Evolutionary conservation across 1,140 invertebrate genomes (phyloP), one percentile per base, ranked within the genome.

Genomic region (Araneus ventricosus): DNA sequence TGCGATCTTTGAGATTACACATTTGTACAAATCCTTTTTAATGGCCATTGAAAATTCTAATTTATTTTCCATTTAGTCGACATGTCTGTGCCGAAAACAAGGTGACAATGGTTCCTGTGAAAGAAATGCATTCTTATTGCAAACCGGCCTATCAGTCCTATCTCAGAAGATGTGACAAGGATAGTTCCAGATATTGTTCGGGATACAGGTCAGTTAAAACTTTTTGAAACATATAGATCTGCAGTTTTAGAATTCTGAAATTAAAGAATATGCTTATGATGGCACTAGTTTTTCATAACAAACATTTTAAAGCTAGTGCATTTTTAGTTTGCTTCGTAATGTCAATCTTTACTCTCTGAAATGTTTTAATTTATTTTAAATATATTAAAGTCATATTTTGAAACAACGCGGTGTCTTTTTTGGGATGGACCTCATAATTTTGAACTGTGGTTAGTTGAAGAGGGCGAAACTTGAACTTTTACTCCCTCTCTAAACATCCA

Each of bases 101-200:
- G 45, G 95, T 95, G 24, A 95, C 96, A 27, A 95, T 95, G 52
- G 95, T 95, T 93, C 96, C 96, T n/a, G 94, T 96, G 34, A 96
- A 96, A 94, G 95, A 95, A 41, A 95, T 95, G 79, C 95, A 96
- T 94, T 95, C 96, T 4, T 96, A 95, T 90, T 96, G 96, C 95
- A 96, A 96, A 93, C 96, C 96, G 45, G 95, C 95, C 22, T 96
- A 95, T 94, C 96, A 96, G 89, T 96, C 96, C 59, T 96, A 96
- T 94, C 95, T 95, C 52, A 95, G 96, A 88, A 95, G 95, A 85
- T 96, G 96, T 84, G 95, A 95, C 89, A 94, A 95, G n/a, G 96
- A 96, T 88, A 95, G 24, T 30, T 67, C 45, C n/a, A 41, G 96
- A 93, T 95, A 96, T 94, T 96, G 96, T 94, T 95, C 95, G 30